Conservation (phyloP, 1,140 invertebrate genomes). For the Orius laevigatus region DNA sequence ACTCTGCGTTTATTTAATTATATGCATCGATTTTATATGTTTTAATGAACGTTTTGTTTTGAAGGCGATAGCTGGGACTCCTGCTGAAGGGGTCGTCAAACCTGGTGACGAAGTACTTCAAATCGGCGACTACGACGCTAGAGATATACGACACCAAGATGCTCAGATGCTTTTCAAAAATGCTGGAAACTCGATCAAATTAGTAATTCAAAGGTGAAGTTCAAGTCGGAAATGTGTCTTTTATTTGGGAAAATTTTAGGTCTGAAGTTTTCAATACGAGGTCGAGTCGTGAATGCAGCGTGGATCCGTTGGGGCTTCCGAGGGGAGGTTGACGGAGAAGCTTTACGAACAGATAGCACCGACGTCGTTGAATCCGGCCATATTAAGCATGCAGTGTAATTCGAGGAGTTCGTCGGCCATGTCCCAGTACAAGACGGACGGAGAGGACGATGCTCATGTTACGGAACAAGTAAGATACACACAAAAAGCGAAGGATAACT, state of each 20-base stretch:
- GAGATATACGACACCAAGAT: slow-evolving; percentile 73
- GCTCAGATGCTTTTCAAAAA: slow-evolving; percentile 77
- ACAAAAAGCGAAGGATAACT: no score
- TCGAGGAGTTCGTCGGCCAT: background rate
- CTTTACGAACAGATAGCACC: slow-evolving; percentile 12
- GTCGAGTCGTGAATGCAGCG: slow-evolving; percentile 10
- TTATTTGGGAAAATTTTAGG: no score
- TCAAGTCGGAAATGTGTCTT: no score
- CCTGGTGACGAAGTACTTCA: slow-evolving; percentile 79
- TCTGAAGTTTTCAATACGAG: background rate
- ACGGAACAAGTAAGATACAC: slow-evolving; percentile 17
- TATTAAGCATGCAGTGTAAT: background rate
- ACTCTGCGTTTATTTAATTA: no score
- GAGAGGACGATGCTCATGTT: slow-evolving; percentile 16
- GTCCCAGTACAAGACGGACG: slow-evolving; percentile 15
- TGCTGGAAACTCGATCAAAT: slow-evolving; percentile 40
- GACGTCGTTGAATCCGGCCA: slow-evolving; percentile 14
- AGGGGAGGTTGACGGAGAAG: slow-evolving; percentile 11
- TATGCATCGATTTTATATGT: no score
- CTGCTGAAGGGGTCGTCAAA: slow-evolving; percentile 64
- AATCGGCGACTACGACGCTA: slow-evolving; percentile 72
- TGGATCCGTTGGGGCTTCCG: slow-evolving; percentile 11
- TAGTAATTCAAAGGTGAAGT: slow-evolving; percentile 39
- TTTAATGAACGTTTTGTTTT: slow-evolving; percentile 19
- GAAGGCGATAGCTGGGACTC: slow-evolving; percentile 41